These are phyloP conservation scores for Drosophila sturtevanti DNA, from an alignment of 1,140 invertebrate genomes.

Conservation along the genomic window DNA sequence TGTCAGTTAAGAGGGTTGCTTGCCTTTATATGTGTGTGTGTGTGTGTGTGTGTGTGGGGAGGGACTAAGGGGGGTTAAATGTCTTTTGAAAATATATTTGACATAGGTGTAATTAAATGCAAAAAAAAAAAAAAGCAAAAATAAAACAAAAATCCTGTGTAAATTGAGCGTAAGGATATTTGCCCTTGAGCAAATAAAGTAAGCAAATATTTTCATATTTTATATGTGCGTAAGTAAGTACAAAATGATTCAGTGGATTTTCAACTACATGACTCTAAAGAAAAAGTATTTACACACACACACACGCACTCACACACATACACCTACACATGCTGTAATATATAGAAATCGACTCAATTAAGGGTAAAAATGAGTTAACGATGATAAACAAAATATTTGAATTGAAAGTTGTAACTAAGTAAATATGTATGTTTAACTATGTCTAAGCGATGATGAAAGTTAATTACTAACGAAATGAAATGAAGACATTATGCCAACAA, in stretches of 20 bases:
- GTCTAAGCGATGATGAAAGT: constrained; percentile 4
- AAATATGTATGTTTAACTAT: constrained; percentile 22
- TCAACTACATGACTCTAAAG: constrained; percentile 7
- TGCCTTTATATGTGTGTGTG: too few relatives aligned
- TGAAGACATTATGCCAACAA: too few relatives aligned
- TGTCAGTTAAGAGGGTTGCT: too few relatives aligned
- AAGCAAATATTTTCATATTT: neutral
- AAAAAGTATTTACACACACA: constrained; percentile 33
- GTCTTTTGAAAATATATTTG: neutral
- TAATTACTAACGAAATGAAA: constrained; percentile 4
- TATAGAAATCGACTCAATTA: constrained; percentile 69
- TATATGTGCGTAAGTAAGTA: constrained; percentile 1
- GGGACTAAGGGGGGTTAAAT: neutral
- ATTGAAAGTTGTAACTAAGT: constrained; percentile 19
- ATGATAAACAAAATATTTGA: constrained; percentile 71
- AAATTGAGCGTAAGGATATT: constrained; percentile 2
- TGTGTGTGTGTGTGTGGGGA: too few relatives aligned
- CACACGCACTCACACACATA: constrained; percentile 43
- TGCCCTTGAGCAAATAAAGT: constrained; percentile 1
- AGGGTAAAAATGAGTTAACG: constrained; percentile 69
- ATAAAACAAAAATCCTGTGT: neutral
- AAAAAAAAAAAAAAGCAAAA: too few relatives aligned
- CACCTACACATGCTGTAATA: constrained; percentile 29
- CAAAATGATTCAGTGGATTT: constrained; percentile 7
- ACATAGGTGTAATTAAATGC: constrained; percentile 2